Evolutionary conservation across 2,797 vertebrate genomes (phyloP), one percentile per base, ranked within the genome.

Genomic region (Streptopelia turtur): DNA sequence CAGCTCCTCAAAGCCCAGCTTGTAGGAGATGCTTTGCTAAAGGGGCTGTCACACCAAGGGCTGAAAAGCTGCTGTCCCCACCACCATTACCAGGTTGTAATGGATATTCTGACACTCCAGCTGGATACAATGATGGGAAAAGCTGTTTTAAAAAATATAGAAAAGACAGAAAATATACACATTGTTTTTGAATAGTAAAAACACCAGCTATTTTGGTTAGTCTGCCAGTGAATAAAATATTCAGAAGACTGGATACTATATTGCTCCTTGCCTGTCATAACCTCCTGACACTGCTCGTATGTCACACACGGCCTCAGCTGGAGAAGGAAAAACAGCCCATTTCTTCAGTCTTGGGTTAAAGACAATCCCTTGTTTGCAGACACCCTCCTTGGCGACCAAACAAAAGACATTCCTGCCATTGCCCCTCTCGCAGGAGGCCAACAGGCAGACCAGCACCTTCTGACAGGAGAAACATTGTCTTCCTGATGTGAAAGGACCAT

Each of bases 371-470:
- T 33, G 16, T 49, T 68, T 50, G 69, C 7, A 35, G 35, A 61
- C 8, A 66, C 3, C 41, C 20, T 30, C 65, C n/a, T 11, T 41
- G 47, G 37, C 72, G 25, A 22, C 21, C 27, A 61, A 39, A 47
- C 9, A 37, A 60, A 60, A 76, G 49, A 13, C 53, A 49, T 6
- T 49, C 59, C 43, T 90, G 66, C 23, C 31, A n/a, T 5, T 39
- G 61, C 16, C 30, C 31, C 43, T n/a, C 24, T 47, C 0, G 0
- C 11, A 63, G 50, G 5, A 35, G 27, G 16, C 15, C 6, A 1
- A 49, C 25, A 43, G 13, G 30, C 27, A 45, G 33, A 63, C 1
- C 18, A 66, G 35, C 21, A 71, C 33, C n/a, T 63, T 76, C 63
- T 8, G 21, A 70, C 23, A 72, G 55, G 35, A 71, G 13, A 66